Percentiles rank a stretch among this genome's conserved stretches.
Conservation (phyloP, 2,888 invertebrate genomes). For the Xylota sylvarum region DNA sequence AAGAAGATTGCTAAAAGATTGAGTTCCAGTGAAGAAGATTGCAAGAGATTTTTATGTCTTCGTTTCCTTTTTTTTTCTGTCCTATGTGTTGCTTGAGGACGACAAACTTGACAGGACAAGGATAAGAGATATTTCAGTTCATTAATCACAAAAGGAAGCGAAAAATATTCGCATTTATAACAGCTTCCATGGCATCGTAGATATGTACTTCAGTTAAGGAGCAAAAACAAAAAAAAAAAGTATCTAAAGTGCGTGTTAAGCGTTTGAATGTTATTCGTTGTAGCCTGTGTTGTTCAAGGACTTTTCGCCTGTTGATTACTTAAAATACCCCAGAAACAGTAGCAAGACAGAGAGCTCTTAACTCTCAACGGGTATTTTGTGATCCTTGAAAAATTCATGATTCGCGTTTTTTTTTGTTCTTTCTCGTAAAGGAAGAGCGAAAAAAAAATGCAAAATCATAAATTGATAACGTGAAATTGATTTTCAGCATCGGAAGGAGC, state of each 20-base stretch:
- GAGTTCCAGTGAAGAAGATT: constrained; percentile 65
- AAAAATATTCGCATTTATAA: constrained; percentile 52
- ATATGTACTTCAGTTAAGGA: not conserved
- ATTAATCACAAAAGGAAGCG: constrained; percentile 64
- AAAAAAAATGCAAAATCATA: constrained; percentile 47
- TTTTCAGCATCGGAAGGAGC: constrained; percentile 27
- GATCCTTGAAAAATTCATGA: constrained; percentile 56
- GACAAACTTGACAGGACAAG: constrained; percentile 58
- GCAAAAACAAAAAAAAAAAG: constrained; percentile 14
- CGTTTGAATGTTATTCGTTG: constrained; percentile 34
- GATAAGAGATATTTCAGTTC: constrained; percentile 73
- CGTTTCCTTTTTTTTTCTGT: constrained; percentile 23
- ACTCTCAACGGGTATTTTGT: constrained; percentile 27
- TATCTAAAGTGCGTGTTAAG: constrained; percentile 43
- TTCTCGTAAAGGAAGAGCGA: not conserved
- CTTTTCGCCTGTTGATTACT: constrained; percentile 49
- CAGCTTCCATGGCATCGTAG: constrained; percentile 23
- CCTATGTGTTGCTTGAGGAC: constrained; percentile 3
- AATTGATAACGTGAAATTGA: constrained; percentile 66
- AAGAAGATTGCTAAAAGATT: constrained; percentile 73
- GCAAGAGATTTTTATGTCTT: constrained; percentile 53
- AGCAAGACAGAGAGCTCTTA: not conserved
- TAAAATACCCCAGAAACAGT: not conserved
- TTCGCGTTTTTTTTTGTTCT: not conserved
- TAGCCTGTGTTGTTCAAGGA: constrained; percentile 26